Evolutionary conservation across 2,888 invertebrate species (phyloP).

Genomic region (Ligdia adustata): DNA sequence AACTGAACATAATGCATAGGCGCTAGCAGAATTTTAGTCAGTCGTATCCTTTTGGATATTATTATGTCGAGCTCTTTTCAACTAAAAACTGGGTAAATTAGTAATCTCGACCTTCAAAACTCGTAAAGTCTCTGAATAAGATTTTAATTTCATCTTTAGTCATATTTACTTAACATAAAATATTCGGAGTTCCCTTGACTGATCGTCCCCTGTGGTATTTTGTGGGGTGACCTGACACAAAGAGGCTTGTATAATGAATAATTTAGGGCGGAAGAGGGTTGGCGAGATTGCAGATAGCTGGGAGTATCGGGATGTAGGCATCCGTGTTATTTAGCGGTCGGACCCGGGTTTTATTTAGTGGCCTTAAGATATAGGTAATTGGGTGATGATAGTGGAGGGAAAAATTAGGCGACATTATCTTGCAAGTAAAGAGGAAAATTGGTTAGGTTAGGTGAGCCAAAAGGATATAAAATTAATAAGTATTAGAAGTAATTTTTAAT

Average conservation of each 20-base stretch:
- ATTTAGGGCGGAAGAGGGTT: conserved; percentile 33
- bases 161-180: conserved; percentile 23
- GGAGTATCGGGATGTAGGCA: conserved; percentile 31
- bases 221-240: conserved; percentile 35
- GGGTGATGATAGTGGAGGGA: conserved; percentile 5
- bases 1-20: too few relatives aligned
- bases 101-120: too few relatives aligned
- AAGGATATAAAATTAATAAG: too few relatives aligned
- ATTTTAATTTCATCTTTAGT: conserved; percentile 1
- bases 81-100: too few relatives aligned
- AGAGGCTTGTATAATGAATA: conserved; percentile 38
- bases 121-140: too few relatives aligned
- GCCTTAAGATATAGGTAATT: conserved; percentile 12
- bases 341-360: conserved; percentile 20
- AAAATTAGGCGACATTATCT: neutral
- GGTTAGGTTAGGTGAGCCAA: too few relatives aligned
- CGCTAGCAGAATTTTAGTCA: too few relatives aligned
- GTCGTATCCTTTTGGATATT: too few relatives aligned
- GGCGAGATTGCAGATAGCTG: conserved; percentile 33
- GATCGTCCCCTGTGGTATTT: conserved; percentile 34
- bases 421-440: too few relatives aligned
- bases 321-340: conserved; percentile 31
- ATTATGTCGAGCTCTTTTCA: too few relatives aligned
- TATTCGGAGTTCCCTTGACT: conserved; percentile 29
- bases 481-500: too few relatives aligned